These are phyloP conservation scores for Canis aureus DNA, from an alignment of 2,113 vertebrate species.

Conservation along the genomic window DNA sequence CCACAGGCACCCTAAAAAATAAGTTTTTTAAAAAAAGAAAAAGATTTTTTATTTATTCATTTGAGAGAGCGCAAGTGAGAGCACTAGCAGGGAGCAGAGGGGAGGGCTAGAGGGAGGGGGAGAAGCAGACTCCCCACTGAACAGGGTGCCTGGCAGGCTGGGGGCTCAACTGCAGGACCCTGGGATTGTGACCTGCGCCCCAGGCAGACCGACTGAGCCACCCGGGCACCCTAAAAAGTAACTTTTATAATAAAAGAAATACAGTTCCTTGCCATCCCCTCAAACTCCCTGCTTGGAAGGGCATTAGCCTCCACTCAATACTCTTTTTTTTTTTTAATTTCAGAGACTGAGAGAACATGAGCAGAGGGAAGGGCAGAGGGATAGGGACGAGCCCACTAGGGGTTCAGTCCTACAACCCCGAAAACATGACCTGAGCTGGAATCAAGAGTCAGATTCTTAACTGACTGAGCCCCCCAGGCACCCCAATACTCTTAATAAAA, in stretches of 20 bases:
- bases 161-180: neutral
- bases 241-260: constrained; percentile 17
- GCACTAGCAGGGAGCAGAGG: neutral
- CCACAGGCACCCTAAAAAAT: neutral
- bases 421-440: neutral
- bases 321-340: neutral
- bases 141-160: too few species aligned
- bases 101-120: neutral
- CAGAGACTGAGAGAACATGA: neutral
- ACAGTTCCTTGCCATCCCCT: neutral
- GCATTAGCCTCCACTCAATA: neutral
- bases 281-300: neutral
- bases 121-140: neutral
- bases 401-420: neutral
- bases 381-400: neutral
- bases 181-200: neutral
- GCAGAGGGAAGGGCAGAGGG: neutral
- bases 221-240: neutral
- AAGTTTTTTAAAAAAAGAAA: neutral
- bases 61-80: neutral
- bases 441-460: neutral
- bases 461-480: neutral
- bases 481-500: neutral
- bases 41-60: neutral
- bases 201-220: neutral